Conservation (phyloP, 2,113 vertebrate species). For the Dendropsophus ebraccatus region DNA sequence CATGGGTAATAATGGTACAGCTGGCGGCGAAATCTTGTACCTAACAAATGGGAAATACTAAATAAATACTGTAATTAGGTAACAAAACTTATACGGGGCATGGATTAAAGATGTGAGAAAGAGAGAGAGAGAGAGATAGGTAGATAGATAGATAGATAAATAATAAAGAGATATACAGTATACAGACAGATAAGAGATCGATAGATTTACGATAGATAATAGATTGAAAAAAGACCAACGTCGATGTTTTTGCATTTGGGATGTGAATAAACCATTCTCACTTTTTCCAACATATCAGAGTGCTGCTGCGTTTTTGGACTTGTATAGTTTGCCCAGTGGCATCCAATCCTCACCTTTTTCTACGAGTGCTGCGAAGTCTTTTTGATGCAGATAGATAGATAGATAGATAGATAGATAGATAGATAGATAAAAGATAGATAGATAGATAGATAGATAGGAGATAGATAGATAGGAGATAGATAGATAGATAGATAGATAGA, state of each 20-base stretch:
- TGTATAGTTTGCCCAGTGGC: too few relatives aligned
- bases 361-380: too few relatives aligned
- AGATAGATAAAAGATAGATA: not conserved
- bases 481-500: not conserved
- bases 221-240: too few relatives aligned
- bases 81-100: not conserved
- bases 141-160: too few relatives aligned
- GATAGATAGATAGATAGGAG: not conserved
- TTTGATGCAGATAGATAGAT: not conserved
- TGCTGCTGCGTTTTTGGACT: too few relatives aligned
- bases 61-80: not conserved
- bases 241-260: too few relatives aligned
- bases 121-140: not conserved
- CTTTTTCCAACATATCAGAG: too few relatives aligned
- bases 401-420: conserved; percentile 5
- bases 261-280: too few relatives aligned
- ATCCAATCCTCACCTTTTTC: too few relatives aligned
- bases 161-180: too few relatives aligned
- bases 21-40: conserved; percentile 58
- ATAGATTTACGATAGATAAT: too few relatives aligned
- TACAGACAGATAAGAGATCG: too few relatives aligned
- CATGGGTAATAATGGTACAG: conserved; percentile 63
- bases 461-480: not conserved
- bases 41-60: not conserved
- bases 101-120: not conserved